phyloP scores from a whole-genome alignment of 2,797 vertebrate genomes.

The Dipus sagitta region DNA sequence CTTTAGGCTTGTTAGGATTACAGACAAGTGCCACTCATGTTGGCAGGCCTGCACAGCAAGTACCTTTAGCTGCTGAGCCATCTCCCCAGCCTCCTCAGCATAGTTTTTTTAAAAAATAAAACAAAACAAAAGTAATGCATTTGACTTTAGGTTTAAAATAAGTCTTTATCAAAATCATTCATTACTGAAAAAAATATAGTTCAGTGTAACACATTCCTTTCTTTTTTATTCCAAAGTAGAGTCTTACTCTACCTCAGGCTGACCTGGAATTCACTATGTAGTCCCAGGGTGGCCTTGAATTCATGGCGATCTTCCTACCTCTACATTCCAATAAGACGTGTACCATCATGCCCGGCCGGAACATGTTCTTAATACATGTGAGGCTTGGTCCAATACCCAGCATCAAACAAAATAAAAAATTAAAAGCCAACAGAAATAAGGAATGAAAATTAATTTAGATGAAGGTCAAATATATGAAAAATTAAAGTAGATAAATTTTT shows the following conservation, averaged over 20 bases:
- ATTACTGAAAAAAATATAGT: not conserved
- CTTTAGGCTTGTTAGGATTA: too few species aligned
- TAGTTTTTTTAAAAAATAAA: slow-evolving; percentile 15
- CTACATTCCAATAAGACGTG: too few species aligned
- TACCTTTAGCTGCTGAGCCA: not conserved
- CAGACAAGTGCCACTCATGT: not conserved
- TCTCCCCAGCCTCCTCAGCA: not conserved
- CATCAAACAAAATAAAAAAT: not conserved
- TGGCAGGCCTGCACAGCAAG: not conserved
- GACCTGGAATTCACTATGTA: too few species aligned
- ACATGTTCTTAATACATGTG: not conserved
- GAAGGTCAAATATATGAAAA: not conserved
- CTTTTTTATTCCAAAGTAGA: too few species aligned
- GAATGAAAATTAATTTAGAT: slow-evolving; percentile 30
- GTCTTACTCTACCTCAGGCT: too few species aligned
- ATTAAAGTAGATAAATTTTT: not conserved
- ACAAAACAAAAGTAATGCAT: not conserved
- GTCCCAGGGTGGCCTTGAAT: too few species aligned
- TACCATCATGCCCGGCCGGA: too few species aligned
- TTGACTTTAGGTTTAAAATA: slow-evolving; percentile 40
- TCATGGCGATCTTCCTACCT: too few species aligned
- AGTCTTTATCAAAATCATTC: not conserved
- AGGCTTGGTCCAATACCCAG: not conserved
- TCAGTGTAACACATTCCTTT: not conserved
- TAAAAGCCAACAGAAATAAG: not conserved